Base-by-base conservation (phyloP, 2,888 invertebrate genomes). In the Nomada flava region DNA sequence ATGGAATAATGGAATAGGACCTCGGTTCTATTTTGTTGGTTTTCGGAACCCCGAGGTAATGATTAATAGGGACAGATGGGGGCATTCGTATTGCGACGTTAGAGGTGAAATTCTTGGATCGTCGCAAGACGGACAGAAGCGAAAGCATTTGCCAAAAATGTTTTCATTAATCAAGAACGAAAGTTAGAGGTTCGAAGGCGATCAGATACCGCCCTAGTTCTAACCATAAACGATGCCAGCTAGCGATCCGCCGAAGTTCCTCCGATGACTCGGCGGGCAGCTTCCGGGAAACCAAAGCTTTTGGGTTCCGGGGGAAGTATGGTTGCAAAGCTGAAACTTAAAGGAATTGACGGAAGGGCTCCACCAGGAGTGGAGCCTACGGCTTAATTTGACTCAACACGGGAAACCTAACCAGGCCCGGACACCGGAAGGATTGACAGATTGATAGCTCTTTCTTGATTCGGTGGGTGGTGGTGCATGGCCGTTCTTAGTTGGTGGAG, bases 401-500 rank as follows among this genome's bases (percentile, higher is more conserved):
- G 95, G 95, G 95, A 95, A 95, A 96, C 94, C 95, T 95, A 95
- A 95, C 95, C 95, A 95, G 95, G 96, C 94, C 53, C 95, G 94
- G 95, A 96, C 95, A 95, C 95, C 94, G 95, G 95, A 94, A 95
- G 95, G 96, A 96, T 95, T 95, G 95, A 95, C 95, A 95, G 95
- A 96, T 95, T 95, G 95, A 95, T 93, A 95, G 95, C 95, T 95
- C 95, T 95, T 96, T 95, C 95, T 95, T 95, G 95, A 96, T 95
- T 95, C 95, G 94, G 68, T 60, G 55, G 95, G 94, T n/a, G n/a
- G n/a, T n/a, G n/a, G n/a, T n/a, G n/a, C n/a, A n/a, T n/a, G n/a
- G n/a, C n/a, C n/a, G n/a, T n/a, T n/a, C n/a, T n/a, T n/a, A n/a
- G n/a, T n/a, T n/a, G n/a, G n/a, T n/a, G n/a, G n/a, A n/a, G n/a